Evolutionary conservation across 2,888 invertebrate genomes (phyloP).

Genomic region (Clepsis dumicolana): DNA sequence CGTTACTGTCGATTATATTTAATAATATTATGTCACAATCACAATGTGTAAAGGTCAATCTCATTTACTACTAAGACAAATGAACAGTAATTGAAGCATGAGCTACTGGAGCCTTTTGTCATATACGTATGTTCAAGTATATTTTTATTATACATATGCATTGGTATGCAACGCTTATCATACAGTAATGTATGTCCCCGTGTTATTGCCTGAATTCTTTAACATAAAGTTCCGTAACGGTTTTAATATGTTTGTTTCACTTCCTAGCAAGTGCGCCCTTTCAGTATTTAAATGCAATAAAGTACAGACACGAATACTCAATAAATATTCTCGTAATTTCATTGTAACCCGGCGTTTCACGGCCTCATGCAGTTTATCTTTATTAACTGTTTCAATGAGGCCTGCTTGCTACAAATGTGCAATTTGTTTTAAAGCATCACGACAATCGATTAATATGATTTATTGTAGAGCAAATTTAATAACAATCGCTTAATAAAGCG

Average conservation of each 20-base stretch:
- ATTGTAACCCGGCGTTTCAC: constrained; percentile 23
- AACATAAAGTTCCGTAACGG: constrained; percentile 29
- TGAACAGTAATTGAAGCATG: constrained; percentile 18
- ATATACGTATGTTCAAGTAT: neutral
- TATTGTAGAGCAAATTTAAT: constrained; percentile 11
- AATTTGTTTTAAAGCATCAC: constrained; percentile 19
- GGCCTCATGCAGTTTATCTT: constrained; percentile 11
- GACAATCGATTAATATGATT: constrained; percentile 15
- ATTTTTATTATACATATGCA: neutral
- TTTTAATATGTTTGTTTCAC: constrained; percentile 11
- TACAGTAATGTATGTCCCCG: constrained; percentile 13
- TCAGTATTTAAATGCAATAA: constrained; percentile 23
- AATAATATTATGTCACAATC: constrained; percentile 62
- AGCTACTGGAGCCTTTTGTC: constrained; percentile 16
- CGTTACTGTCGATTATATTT: constrained; percentile 72
- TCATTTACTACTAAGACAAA: constrained; percentile 32
- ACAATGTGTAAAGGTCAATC: constrained; percentile 58
- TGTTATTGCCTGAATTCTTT: constrained; percentile 31
- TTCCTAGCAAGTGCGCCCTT: constrained; percentile 33
- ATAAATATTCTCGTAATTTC: constrained; percentile 35
- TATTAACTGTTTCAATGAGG: constrained; percentile 23
- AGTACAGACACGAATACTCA: constrained; percentile 22
- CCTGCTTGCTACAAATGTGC: neutral
- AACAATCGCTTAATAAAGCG: constrained; percentile 35
- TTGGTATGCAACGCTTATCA: constrained; percentile 16